Evolutionary conservation across 2,888 invertebrate genomes (phyloP), one percentile per base, ranked within the genome.

Genomic region (Andrena camellia): DNA sequence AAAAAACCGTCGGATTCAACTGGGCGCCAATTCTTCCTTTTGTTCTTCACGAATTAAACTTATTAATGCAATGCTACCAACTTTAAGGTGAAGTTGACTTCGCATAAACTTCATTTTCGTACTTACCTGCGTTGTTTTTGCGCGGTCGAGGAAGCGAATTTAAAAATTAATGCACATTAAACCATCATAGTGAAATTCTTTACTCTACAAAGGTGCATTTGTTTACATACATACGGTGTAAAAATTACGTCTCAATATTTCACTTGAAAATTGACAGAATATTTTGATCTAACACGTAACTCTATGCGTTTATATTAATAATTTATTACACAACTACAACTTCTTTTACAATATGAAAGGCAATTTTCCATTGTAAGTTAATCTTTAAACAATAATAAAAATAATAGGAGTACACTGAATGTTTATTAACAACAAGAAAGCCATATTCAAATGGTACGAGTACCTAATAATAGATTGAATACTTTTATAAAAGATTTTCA

Each of bases 311-410:
- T 80, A 62, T 67, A 78, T 54, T 26, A 57, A 81, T 69, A 78
- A 81, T 79, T 78, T 79, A 73, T 81, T 78, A 52, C 8, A 52
- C n/a, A 59, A 54, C 26, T 64, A 66, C 42, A 48, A 7, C 31
- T 33, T 50, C 48, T 57, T 78, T 70, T 60, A 69, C 70, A 76
- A 62, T 31, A 33, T 52, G 23, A 50, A 68, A 77, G 70, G 31
- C 42, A 66, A 70, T 52, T 42, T 66, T 13, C 20, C 33, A 52
- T 60, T 52, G 71, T 52, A 52, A 52, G 31, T 60, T 31, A 60
- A 17, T 57, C 0, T 48, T 70, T 59, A 64, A 66, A 31, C 66
- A 71, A 48, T 23, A 23, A 60, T 50, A 52, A 76, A 23, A 33
- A 64, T 17, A 33, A 62, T 73, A 42, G 8, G 7, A n/a, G 17